Evolutionary conservation across 2,888 invertebrate genomes (phyloP).

Genomic region (Chloromyia formosa): DNA sequence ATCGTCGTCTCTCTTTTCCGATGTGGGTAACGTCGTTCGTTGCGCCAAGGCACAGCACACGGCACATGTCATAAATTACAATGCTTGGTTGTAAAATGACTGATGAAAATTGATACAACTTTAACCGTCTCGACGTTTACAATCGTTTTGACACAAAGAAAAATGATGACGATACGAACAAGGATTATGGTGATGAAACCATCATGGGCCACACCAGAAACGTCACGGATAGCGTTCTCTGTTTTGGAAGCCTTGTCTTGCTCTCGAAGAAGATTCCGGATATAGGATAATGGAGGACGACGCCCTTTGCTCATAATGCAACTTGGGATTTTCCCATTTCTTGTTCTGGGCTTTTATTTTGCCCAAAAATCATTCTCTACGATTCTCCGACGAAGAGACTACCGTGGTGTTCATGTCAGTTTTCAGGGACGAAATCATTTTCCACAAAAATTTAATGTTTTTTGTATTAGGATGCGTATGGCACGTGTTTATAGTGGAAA

Average conservation of each 20-base stretch:
- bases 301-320: too few species aligned
- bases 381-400: too few species aligned
- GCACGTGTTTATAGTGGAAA: too few species aligned
- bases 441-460: too few species aligned
- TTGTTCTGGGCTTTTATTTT: too few species aligned
- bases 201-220: not conserved
- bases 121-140: constrained; percentile 34
- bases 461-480: too few species aligned
- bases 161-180: not conserved
- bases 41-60: not conserved
- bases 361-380: too few species aligned
- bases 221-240: not conserved
- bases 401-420: not conserved
- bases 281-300: not conserved
- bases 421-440: too few species aligned
- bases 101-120: constrained; percentile 41
- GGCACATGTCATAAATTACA: constrained; percentile 31
- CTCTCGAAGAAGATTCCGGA: not conserved
- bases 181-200: not conserved
- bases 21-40: too few species aligned
- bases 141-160: constrained; percentile 28
- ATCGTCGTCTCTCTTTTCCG: not conserved
- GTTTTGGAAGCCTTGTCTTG: not conserved
- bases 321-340: not conserved
- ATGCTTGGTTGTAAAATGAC: constrained; percentile 30